Percentiles rank a stretch among this genome's conserved stretches.
Conservation (phyloP, 2,113 vertebrate genomes). For the Alosa alosa region DNA sequence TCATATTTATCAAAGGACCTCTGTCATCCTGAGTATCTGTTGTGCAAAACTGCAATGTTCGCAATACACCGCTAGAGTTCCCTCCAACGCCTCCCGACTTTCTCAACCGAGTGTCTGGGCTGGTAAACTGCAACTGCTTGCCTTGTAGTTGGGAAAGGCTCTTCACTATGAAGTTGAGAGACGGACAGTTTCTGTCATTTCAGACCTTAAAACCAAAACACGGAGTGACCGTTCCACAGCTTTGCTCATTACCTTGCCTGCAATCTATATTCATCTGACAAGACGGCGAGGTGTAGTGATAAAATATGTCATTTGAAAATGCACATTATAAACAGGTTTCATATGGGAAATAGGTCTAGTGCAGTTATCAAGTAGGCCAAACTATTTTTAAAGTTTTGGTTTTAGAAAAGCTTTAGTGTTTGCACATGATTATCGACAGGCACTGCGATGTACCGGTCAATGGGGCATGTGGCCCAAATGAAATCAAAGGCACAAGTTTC, state of each 20-base stretch:
- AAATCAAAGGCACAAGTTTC: background rate
- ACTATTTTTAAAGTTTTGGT: background rate
- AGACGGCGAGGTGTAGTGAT: background rate
- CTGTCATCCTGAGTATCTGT: background rate
- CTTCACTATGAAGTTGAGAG: too few species aligned
- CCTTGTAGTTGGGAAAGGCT: too few species aligned
- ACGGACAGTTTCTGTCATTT: too few species aligned
- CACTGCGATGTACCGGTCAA: background rate
- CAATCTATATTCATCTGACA: background rate
- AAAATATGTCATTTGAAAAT: too few species aligned
- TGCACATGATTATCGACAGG: background rate
- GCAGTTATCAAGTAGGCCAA: background rate
- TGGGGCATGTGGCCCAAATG: background rate
- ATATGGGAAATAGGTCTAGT: too few species aligned
- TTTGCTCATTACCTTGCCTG: background rate
- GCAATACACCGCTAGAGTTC: background rate
- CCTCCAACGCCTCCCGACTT: background rate
- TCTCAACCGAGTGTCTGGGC: too few species aligned
- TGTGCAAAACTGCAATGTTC: background rate
- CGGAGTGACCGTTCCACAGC: too few species aligned
- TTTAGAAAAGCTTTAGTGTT: background rate
- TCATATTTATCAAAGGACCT: conserved; percentile 6
- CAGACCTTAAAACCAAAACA: too few species aligned
- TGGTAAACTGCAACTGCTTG: too few species aligned
- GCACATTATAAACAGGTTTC: too few species aligned